These are phyloP conservation scores for Eudemis profundana DNA, from an alignment of 2,888 invertebrate genomes.

Conservation along the genomic window DNA sequence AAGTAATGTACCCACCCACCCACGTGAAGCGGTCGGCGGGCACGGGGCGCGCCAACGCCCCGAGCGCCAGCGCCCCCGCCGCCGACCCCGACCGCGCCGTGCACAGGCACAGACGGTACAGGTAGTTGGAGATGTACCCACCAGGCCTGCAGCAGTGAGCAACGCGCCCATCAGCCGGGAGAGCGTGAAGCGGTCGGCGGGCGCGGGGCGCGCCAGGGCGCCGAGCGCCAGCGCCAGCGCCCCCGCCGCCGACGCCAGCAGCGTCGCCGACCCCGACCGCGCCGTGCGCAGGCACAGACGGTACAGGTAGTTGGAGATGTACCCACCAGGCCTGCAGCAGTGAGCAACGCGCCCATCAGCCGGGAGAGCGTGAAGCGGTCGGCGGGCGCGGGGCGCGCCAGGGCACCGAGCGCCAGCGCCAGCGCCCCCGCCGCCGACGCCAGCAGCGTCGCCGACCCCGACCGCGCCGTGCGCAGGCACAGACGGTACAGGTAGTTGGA, in stretches of 20 bases:
- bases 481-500: too few species aligned
- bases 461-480: slow-evolving; percentile 91
- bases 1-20: too few species aligned
- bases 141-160: slow-evolving; percentile 91
- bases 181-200: slow-evolving; percentile 93
- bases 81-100: slow-evolving; percentile 71
- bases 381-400: slow-evolving; percentile 91
- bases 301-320: too few species aligned
- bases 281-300: slow-evolving; percentile 20
- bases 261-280: too few species aligned
- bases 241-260: slow-evolving; percentile 87
- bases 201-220: slow-evolving; percentile 87
- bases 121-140: slow-evolving; percentile 82
- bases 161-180: slow-evolving; percentile 93
- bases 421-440: slow-evolving; percentile 96
- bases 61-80: slow-evolving; percentile 86
- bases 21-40: slow-evolving; percentile 92
- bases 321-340: slow-evolving; percentile 92
- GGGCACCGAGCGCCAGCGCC: slow-evolving; percentile 72
- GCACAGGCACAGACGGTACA: too few species aligned
- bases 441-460: slow-evolving; percentile 94
- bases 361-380: slow-evolving; percentile 96
- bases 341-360: slow-evolving; percentile 91
- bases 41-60: slow-evolving; percentile 89
- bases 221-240: slow-evolving; percentile 92